Base-by-base conservation (phyloP, 1,140 invertebrate species). In the Charaxes varanes region DNA sequence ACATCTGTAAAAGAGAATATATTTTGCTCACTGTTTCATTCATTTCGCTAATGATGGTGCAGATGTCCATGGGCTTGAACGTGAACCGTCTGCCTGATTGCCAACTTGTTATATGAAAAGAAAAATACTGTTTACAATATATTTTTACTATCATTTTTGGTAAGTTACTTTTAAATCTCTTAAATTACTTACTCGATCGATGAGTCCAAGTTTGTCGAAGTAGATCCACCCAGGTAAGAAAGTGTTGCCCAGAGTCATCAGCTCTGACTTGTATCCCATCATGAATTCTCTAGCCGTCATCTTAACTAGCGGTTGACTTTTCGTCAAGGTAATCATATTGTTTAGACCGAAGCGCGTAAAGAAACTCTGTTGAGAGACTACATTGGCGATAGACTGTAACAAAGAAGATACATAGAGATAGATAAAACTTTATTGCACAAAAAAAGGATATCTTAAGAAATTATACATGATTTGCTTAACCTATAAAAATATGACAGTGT, bases 231-330 rank as follows among this genome's bases (percentile, higher is more conserved):
- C 86, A 0, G 92, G 91, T 83, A 94, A 83, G 38, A 94, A 86
- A 2, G 88, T 89, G 64, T 94, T 92, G 0, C 93, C 93, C 12
- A 94, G 58, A 0, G 90, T 91, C 59, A 93, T 89, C 17, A 94
- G 70, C 2, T 90, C 73, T 1, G 90, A 91, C 40, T 89, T 69
- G 72, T 92, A 93, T 0, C 92, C 92, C 60, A 94, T 94, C 92
- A 94, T 94, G 64, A 94, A 94, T 65, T 94, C 92, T 36, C 79
- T 88, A 0, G 92, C 92, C 0, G 92, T 93, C 90, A 94, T 93
- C 56, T 85, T 69, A 0, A 92, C 88, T 7, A 94, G 70, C 0
- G 92, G 91, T 33, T 89, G 74, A 1, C 88, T 86, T 8, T 91
- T 84, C 0, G 90, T 91, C 30, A 91, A 85, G 1, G 79, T 65